A percentile compares a stretch with the other conserved stretches of the same genome.
Evolutionary conservation across 2,113 vertebrate genomes (phyloP).

Genomic region (Heptranchias perlo): DNA sequence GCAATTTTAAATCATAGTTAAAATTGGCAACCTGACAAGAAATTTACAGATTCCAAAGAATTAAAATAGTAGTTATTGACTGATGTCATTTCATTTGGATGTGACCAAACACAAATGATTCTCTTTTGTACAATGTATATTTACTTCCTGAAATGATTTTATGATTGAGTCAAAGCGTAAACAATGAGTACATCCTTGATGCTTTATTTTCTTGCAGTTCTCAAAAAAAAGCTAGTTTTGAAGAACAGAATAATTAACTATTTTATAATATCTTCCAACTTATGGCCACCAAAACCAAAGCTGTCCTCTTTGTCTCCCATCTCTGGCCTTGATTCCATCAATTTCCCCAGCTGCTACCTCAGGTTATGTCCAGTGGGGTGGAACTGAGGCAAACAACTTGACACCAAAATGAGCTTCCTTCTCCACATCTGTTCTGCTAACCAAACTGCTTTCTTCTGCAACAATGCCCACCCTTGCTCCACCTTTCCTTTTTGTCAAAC

Average conservation of each 20-base stretch:
- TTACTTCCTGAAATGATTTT: conserved; percentile 55
- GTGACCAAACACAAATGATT: conserved; percentile 61
- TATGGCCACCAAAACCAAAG: neutral
- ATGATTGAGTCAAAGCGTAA: conserved; percentile 61
- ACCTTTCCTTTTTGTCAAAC: neutral
- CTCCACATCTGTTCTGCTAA: neutral
- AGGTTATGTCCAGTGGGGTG: neutral
- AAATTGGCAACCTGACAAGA: conserved; percentile 59
- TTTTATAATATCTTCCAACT: neutral
- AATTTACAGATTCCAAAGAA: conserved; percentile 62
- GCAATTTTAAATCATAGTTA: conserved; percentile 77
- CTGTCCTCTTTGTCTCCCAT: neutral
- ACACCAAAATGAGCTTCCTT: neutral
- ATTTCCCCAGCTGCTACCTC: neutral
- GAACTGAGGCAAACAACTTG: neutral
- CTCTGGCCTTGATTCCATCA: neutral
- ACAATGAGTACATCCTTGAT: conserved; percentile 47
- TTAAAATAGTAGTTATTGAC: conserved; percentile 72
- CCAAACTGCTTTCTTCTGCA: neutral
- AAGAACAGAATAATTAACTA: too few relatives aligned
- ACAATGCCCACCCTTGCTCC: neutral
- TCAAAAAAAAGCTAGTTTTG: neutral
- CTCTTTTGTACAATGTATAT: conserved; percentile 64
- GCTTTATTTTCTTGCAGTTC: neutral
- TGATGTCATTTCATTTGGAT: conserved; percentile 72